Base-by-base conservation (phyloP, 2,113 vertebrate species). In the Seriola dumerili region DNA sequence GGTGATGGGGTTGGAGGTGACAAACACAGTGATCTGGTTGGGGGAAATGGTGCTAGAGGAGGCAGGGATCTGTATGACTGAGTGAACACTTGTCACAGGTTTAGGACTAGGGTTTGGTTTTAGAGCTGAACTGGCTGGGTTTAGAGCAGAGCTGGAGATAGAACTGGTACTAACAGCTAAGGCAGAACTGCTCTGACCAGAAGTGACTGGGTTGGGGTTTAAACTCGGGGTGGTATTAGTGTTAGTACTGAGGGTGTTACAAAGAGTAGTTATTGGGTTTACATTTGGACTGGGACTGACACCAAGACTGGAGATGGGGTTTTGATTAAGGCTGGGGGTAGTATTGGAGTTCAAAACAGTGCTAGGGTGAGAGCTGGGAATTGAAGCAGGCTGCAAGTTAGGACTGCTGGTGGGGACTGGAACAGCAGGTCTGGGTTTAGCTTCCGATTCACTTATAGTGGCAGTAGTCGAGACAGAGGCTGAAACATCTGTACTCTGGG, bases 1-100 rank as follows among this genome's bases (percentile, higher is more conserved):
- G 73, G 97, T 96, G 55, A 98, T 97, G 13, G 97, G 95, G 87
- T 97, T 99, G 57, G 98, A 97, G 50, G 97, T 97, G 52, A 99
- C 97, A 88, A 98, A 99, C 59, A 99, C 97, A 70, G 98, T 99
- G 90, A 99, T 98, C 81, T 98, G 97, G 86, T 94, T 99, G 82
- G 96, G 94, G 38, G 97, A 93, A 88, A 97, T 94, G 38, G 96
- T 92, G 54, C 95, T 95, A 48, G 97, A 96, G 55, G 95, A 96
- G 72, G 96, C 94, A 73, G 97, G 95, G 78, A 97, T 96, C 70
- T 97, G 96, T 84, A 97, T 93, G 36, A 96, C 95, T 4, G 96
- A 93, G 87, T 97, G 93, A 85, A 95, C 94, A 82, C 79, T 95
- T 85, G 95, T 93, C 62, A 95, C 82, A 76, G 94, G 82, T 9